These are phyloP conservation scores for Nipponia nippon DNA, from an alignment of 2,113 vertebrate genomes.

Conservation along the genomic window DNA sequence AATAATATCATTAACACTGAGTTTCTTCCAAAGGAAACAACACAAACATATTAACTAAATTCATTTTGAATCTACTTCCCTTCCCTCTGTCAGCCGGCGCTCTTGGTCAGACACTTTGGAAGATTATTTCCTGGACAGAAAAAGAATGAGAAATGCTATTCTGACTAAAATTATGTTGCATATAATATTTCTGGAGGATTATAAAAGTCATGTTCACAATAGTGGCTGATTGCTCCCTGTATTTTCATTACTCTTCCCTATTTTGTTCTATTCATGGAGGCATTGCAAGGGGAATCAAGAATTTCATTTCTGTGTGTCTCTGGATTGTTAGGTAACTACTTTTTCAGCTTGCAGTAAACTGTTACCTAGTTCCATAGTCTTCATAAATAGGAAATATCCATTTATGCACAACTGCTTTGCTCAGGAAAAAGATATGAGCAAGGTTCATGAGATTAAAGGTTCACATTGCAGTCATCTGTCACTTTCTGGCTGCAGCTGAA, in stretches of 20 bases:
- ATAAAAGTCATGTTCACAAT: conserved; percentile 40
- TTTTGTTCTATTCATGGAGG: conserved; percentile 10
- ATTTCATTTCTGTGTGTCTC: background rate
- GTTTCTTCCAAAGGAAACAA: background rate
- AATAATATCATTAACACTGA: conserved; percentile 15
- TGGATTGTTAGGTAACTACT: background rate
- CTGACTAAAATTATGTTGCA: conserved; percentile 5
- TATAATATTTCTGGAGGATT: conserved; percentile 36
- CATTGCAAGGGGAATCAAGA: background rate
- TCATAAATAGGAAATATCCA: background rate
- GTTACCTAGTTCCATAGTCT: background rate
- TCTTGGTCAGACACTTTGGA: background rate
- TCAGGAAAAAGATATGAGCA: background rate
- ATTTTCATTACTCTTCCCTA: conserved; percentile 29
- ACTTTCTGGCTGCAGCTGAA: background rate
- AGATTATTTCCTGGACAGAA: conserved; percentile 37
- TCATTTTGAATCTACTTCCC: background rate
- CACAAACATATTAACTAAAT: background rate
- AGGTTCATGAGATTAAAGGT: background rate
- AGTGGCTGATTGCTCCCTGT: conserved; percentile 41
- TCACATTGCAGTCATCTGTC: background rate
- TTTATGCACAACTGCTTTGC: background rate
- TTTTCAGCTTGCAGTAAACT: background rate
- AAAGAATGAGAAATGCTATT: conserved; percentile 24
- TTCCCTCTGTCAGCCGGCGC: background rate